Evolutionary conservation across 1,140 invertebrate species (phyloP).

Genomic region (Tetragonula clypearis): DNA sequence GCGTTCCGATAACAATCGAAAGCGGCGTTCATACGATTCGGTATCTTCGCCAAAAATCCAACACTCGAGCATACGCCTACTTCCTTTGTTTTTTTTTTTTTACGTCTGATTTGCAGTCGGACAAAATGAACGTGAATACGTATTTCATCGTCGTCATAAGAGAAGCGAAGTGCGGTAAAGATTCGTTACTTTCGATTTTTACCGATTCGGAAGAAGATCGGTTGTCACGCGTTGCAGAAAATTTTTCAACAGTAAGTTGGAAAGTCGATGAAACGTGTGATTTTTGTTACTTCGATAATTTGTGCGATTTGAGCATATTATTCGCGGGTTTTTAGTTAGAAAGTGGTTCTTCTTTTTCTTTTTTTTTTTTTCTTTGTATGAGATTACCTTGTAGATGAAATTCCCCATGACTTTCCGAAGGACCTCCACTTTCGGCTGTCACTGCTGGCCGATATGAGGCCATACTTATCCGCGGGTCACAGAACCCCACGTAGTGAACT

Average conservation of each 20-base stretch:
- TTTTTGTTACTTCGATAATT: background rate
- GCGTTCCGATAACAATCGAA: no score
- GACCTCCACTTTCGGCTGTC: conserved; percentile 63
- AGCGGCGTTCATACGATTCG: no score
- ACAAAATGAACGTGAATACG: no score
- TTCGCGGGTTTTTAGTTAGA: background rate
- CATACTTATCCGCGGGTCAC: conserved; percentile 69
- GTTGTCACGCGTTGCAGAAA: background rate
- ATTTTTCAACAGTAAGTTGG: background rate
- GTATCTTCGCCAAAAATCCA: no score
- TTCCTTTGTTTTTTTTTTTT: no score
- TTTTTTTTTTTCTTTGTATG: background rate
- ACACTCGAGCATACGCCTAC: no score
- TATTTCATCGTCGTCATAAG: no score
- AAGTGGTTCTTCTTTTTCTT: no score
- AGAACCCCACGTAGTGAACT: conserved; percentile 56
- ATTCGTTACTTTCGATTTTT: background rate
- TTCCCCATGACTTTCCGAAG: conserved; percentile 66
- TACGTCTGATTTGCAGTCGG: no score
- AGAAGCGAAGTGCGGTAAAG: background rate
- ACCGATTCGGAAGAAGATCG: background rate
- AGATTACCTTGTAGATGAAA: conserved; percentile 65
- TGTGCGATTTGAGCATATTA: background rate
- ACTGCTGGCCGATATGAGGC: conserved; percentile 48
- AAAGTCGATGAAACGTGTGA: background rate